phyloP scores from a whole-genome alignment of 1,140 invertebrate genomes.

The Ceratina calcarata region DNA sequence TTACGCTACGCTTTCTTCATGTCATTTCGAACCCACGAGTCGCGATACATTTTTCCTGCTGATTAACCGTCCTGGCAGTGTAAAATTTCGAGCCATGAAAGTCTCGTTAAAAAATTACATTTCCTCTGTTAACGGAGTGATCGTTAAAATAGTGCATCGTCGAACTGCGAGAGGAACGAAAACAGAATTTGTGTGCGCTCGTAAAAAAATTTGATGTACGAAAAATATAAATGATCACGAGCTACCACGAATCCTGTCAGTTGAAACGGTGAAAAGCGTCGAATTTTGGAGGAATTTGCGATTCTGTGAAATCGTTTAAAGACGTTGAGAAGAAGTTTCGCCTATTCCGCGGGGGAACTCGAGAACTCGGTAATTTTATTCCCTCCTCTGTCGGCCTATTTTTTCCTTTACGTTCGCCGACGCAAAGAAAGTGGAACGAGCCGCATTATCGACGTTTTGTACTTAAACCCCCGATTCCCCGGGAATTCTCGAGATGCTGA shows the following conservation, averaged over 20 bases:
- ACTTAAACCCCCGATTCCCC: neutral
- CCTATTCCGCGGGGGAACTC: neutral
- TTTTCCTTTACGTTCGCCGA: neutral
- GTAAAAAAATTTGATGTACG: too few species aligned
- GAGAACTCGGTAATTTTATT: slow-evolving; percentile 26
- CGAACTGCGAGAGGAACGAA: too few species aligned
- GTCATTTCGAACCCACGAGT: neutral
- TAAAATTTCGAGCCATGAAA: slow-evolving; percentile 20
- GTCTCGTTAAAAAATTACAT: too few species aligned
- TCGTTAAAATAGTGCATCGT: too few species aligned
- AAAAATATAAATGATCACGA: neutral
- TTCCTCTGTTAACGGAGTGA: too few species aligned
- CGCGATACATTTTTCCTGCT: neutral
- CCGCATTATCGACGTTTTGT: neutral
- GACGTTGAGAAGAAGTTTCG: slow-evolving; percentile 1
- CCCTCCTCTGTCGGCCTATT: neutral
- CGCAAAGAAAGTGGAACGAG: slow-evolving; percentile 11
- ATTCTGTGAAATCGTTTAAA: slow-evolving; percentile 16
- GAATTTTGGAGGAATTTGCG: neutral
- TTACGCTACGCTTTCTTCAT: neutral
- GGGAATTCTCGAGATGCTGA: slow-evolving; percentile 40
- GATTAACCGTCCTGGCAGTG: neutral
- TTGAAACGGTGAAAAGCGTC: neutral
- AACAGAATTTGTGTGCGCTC: too few species aligned
- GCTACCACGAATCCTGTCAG: neutral